Conservation (phyloP, 2,888 invertebrate species). For the Troides oblongomaculatus region DNA sequence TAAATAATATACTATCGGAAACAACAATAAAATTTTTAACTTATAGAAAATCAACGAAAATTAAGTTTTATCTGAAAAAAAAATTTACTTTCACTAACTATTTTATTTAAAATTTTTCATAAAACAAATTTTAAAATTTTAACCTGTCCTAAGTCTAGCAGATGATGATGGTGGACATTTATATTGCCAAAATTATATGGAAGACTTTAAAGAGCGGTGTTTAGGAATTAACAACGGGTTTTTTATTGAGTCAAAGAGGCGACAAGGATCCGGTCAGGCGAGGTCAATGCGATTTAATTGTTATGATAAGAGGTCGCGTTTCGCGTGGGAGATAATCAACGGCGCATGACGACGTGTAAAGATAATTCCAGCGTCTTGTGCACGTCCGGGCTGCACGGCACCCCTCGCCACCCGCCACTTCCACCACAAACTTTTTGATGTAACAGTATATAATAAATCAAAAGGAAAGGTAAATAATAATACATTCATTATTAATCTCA, state of each 20-base stretch:
- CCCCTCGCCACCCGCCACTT: slow-evolving; percentile 15
- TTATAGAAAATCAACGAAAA: neutral
- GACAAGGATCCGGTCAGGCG: slow-evolving; percentile 46
- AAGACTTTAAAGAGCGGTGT: neutral
- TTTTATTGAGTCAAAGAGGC: slow-evolving; percentile 42
- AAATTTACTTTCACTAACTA: too few relatives aligned
- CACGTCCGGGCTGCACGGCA: slow-evolving; percentile 36
- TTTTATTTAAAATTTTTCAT: too few relatives aligned
- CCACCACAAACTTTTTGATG: slow-evolving; percentile 22
- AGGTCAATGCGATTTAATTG: slow-evolving; percentile 67
- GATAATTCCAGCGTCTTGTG: slow-evolving; percentile 54
- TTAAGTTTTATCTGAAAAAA: too few relatives aligned
- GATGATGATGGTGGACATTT: neutral
- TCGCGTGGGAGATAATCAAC: slow-evolving; percentile 58
- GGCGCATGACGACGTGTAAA: slow-evolving; percentile 53
- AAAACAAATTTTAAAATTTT: too few relatives aligned
- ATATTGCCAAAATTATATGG: neutral
- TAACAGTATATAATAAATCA: slow-evolving; percentile 15
- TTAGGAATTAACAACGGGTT: slow-evolving; percentile 24
- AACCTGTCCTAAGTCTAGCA: too few relatives aligned
- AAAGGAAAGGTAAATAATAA: neutral
- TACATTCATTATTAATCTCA: too few relatives aligned
- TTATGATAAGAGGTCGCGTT: slow-evolving; percentile 54
- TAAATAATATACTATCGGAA: neutral
- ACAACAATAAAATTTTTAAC: neutral